phyloP scores from a whole-genome alignment of 2,888 invertebrate genomes.

The Scaptomyza reducta region DNA sequence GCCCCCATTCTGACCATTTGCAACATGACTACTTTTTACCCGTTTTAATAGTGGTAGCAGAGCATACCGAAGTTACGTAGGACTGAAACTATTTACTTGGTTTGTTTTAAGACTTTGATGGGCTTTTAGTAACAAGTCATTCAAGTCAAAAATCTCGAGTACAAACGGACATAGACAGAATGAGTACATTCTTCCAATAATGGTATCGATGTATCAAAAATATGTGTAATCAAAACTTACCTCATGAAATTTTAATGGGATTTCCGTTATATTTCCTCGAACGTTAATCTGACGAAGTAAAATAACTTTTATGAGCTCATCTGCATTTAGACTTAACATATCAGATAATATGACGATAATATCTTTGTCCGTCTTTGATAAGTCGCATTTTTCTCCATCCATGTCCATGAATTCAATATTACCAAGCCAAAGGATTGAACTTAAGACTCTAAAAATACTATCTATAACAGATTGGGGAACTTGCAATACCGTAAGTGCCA shows the following conservation, averaged over 20 bases:
- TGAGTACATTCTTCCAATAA: background rate
- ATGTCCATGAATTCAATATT: slow-evolving; percentile 93
- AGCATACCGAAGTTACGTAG: too few species aligned
- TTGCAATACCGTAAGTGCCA: slow-evolving; percentile 95
- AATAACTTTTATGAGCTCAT: slow-evolving; percentile 91
- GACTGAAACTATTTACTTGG: too few species aligned
- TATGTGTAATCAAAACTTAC: slow-evolving; percentile 82
- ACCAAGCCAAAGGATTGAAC: slow-evolving; percentile 95
- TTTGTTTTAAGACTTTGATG: too few species aligned
- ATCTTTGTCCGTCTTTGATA: slow-evolving; percentile 89
- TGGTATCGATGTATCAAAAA: background rate
- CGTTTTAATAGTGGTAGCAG: too few species aligned
- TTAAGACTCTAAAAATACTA: slow-evolving; percentile 94
- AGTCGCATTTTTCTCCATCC: slow-evolving; percentile 93
- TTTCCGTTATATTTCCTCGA: slow-evolving; percentile 95
- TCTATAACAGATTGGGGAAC: slow-evolving; percentile 94
- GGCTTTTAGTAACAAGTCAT: too few species aligned
- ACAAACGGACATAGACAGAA: background rate
- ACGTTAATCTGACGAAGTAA: slow-evolving; percentile 94
- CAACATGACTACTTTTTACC: too few species aligned
- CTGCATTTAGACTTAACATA: slow-evolving; percentile 90
- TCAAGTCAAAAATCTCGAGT: too few species aligned
- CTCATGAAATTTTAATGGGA: slow-evolving; percentile 94
- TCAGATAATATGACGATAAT: slow-evolving; percentile 90
- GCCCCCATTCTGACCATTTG: too few species aligned